Conservation (phyloP, 1,140 invertebrate genomes). For the Philopotamus ludificatus region DNA sequence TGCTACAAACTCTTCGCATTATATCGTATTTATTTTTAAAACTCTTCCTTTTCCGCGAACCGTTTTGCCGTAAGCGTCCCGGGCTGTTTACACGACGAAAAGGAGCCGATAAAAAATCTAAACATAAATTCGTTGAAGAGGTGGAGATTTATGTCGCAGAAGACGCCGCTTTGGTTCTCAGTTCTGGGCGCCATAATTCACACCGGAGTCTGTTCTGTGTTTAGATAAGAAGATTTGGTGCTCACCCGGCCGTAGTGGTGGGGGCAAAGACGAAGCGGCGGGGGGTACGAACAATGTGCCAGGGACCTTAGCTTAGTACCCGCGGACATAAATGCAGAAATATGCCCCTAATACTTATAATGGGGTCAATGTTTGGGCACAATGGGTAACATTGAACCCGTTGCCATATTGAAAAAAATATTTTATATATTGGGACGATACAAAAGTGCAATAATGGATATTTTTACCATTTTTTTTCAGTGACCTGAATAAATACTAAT, state of each 20-base stretch:
- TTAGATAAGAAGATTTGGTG: constrained; percentile 27
- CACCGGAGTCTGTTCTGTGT: constrained; percentile 24
- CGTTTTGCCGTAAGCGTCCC: too few relatives aligned
- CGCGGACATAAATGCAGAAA: constrained; percentile 9
- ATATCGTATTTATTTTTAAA: too few relatives aligned
- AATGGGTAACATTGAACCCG: not conserved
- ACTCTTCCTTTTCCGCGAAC: too few relatives aligned
- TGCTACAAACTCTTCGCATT: too few relatives aligned
- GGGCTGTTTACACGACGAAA: constrained; percentile 17
- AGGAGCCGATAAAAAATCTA: constrained; percentile 28
- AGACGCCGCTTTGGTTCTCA: not conserved
- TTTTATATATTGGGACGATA: too few relatives aligned
- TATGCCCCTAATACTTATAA: not conserved
- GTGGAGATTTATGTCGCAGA: constrained; percentile 12
- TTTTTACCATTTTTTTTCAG: too few relatives aligned
- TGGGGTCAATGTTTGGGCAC: not conserved
- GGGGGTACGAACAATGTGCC: constrained; percentile 8
- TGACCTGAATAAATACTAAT: too few relatives aligned
- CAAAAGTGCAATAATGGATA: too few relatives aligned
- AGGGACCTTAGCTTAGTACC: not conserved
- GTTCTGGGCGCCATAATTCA: constrained; percentile 13
- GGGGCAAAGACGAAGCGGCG: too few relatives aligned
- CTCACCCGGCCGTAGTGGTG: not conserved
- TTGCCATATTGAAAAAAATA: too few relatives aligned
- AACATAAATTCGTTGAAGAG: constrained; percentile 23